A percentile compares a stretch with the other conserved stretches of the same genome.
Evolutionary conservation across 2,888 invertebrate species (phyloP).

Genomic region (Agrotis clavis): DNA sequence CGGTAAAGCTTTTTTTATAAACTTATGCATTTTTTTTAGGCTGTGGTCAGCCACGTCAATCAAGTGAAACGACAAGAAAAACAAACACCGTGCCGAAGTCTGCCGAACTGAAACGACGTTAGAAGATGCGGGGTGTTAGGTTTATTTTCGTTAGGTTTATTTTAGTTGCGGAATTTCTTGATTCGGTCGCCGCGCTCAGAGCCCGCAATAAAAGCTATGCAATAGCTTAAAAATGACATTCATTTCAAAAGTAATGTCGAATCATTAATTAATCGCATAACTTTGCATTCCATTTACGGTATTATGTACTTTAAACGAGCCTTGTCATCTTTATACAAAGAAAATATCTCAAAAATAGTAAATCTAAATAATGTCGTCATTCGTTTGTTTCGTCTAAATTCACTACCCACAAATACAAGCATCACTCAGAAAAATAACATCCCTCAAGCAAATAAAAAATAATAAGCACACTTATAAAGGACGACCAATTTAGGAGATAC

Average conservation of each 20-base stretch:
- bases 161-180: no score
- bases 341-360: not conserved
- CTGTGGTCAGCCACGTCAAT: no score
- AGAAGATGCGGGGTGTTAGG: no score
- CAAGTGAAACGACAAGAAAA: no score
- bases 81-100: no score
- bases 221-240: no score
- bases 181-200: no score
- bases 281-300: not conserved
- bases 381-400: not conserved
- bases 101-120: no score
- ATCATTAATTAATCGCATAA: not conserved
- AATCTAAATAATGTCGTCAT: not conserved
- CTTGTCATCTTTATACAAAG: not conserved
- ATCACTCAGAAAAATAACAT: constrained; percentile 14
- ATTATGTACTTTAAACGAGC: not conserved
- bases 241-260: not conserved
- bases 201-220: no score
- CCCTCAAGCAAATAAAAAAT: constrained; percentile 28
- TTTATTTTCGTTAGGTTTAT: no score
- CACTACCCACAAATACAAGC: constrained; percentile 5
- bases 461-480: constrained; percentile 33
- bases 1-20: no score
- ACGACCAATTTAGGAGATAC: constrained; percentile 33
- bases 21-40: no score